Conservation (phyloP, 2,797 vertebrate genomes). For the Halcyon smyrnensis region DNA sequence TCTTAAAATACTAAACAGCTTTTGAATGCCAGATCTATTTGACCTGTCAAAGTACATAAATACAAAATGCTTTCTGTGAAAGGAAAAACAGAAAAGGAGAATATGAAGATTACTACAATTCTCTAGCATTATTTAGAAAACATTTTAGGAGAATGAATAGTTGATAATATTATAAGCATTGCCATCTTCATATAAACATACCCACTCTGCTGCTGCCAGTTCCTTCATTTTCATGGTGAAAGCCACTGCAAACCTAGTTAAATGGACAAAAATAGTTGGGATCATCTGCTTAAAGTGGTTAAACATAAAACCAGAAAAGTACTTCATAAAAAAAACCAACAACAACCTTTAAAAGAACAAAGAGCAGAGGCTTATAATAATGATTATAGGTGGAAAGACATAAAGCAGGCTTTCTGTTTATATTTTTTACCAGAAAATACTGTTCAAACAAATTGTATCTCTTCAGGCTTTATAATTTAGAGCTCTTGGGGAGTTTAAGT, state of each 20-base stretch:
- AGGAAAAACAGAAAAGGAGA: background rate
- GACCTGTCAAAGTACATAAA: background rate
- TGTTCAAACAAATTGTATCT: background rate
- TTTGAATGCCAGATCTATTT: background rate
- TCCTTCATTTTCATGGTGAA: constrained; percentile 89
- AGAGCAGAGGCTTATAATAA: background rate
- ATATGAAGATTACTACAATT: background rate
- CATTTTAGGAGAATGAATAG: background rate
- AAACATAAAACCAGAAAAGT: background rate
- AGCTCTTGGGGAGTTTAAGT: background rate
- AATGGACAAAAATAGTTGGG: background rate
- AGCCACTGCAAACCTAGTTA: constrained; percentile 90
- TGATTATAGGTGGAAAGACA: background rate
- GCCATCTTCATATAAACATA: constrained; percentile 70
- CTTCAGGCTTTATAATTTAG: background rate
- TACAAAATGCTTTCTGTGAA: background rate
- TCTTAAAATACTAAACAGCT: background rate
- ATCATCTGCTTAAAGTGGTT: constrained; percentile 16
- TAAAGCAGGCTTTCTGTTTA: background rate
- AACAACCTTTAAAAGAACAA: background rate
- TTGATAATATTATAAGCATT: background rate
- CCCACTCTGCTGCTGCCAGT: constrained; percentile 84
- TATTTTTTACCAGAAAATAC: background rate
- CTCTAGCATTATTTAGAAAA: background rate
- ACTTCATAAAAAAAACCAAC: background rate